Base-by-base conservation (phyloP, 2,113 vertebrate genomes). In the Brienomyrus longianalis region DNA sequence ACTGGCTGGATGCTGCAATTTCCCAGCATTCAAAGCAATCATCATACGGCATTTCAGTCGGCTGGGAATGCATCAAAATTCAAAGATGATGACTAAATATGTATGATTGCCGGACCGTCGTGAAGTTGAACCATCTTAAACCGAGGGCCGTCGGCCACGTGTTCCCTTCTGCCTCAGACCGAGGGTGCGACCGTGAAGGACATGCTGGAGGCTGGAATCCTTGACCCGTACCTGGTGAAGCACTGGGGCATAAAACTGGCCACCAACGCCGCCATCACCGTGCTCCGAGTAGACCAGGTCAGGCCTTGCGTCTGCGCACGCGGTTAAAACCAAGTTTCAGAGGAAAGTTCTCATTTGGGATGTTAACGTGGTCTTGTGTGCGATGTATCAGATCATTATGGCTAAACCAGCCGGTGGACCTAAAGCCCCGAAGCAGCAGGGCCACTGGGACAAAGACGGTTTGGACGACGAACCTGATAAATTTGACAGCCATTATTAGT, bases 281-380 rank as follows among this genome's bases (percentile, higher is more conserved):
- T 99, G 1, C 96, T 99, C 45, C 94, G 98, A 89, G 98, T 99
- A 45, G 98, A 99, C 93, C 98, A 99, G 97, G 98, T 99, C 89
- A 95, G 96, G n/a, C 62, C 1, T 43, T 1, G 23, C 10, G 3
- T 27, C 27, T 39, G 3, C 83, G 0, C 50, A 39, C 70, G 3
- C 51, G 0, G 31, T 83, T 2, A 83, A 54, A n/a, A 15, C 27
- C 31, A 15, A 50, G 83, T 89, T 84, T 56, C 86, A 47, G 47
- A 27, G 39, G 86, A 31, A 7, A 0, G 31, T 35, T 47, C 70
- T n/a, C 70, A 27, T 89, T 45, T 70, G 62, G 13, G 51, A 47
- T 47, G 86, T 43, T 90, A 83, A 80, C 15, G 19, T 47, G 11
- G 21, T 88, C 21, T 93, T 3, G 80, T 95, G 88, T 95, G 87